phyloP scores from a whole-genome alignment of 2,113 vertebrate genomes.

The Emydura subglobosa region DNA sequence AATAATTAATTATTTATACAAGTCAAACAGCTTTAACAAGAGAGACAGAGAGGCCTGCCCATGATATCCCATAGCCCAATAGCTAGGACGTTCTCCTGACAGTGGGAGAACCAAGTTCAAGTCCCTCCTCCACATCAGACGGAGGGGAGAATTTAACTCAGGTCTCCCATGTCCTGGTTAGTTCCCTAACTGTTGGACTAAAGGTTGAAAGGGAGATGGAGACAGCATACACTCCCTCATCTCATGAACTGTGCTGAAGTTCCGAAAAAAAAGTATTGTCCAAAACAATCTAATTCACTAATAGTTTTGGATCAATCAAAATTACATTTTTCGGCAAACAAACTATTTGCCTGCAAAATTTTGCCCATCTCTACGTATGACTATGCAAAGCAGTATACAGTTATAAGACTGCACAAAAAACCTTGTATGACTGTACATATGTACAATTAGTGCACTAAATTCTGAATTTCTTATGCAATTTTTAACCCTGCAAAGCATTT shows the following conservation, averaged over 20 bases:
- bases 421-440: not conserved
- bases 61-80: not conserved
- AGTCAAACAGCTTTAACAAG: not conserved
- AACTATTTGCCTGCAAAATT: not conserved
- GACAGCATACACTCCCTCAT: too few species aligned
- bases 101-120: too few species aligned
- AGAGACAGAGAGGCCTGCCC: not conserved
- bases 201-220: too few species aligned
- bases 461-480: not conserved
- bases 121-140: too few species aligned
- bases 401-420: too few species aligned
- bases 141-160: too few species aligned
- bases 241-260: not conserved
- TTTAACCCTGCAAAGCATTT: not conserved
- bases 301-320: not conserved
- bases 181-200: too few species aligned
- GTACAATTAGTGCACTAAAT: not conserved
- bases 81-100: not conserved
- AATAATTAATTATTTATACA: not conserved
- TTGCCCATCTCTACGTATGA: not conserved
- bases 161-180: too few species aligned
- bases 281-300: not conserved
- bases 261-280: not conserved
- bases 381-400: too few species aligned
- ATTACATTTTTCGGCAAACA: too few species aligned